Evolutionary conservation across 2,888 invertebrate species (phyloP).

Genomic region (Strigamia crassipes): DNA sequence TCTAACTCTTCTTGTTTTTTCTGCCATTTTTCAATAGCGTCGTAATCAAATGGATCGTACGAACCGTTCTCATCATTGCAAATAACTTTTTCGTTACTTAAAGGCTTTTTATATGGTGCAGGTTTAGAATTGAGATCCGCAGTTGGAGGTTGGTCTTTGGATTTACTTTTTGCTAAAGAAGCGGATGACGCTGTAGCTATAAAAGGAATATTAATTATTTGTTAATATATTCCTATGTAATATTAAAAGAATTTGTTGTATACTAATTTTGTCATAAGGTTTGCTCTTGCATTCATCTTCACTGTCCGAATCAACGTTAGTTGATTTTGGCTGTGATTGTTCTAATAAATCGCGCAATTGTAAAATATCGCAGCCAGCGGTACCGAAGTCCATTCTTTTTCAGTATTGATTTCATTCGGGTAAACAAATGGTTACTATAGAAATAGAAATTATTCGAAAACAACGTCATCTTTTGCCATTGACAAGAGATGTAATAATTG

Average conservation of each 20-base stretch:
- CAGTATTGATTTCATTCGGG: neutral
- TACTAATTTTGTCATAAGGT: constrained; percentile 15
- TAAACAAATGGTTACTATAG: constrained; percentile 14
- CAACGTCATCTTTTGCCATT: no score
- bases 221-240: neutral
- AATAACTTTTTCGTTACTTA: neutral
- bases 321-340: neutral
- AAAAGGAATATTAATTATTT: neutral
- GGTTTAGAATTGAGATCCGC: constrained; percentile 24
- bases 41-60: constrained; percentile 30
- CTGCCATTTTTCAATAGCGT: constrained; percentile 3
- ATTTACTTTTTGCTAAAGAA: neutral
- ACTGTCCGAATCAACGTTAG: neutral
- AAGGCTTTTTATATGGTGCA: neutral
- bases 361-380: neutral
- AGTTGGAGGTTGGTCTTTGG: neutral
- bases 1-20: constrained; percentile 52
- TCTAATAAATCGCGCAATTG: neutral
- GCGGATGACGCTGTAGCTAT: constrained; percentile 15
- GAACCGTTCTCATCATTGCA: neutral
- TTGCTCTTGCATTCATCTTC: neutral
- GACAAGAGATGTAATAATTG: no score
- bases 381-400: neutral
- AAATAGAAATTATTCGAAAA: neutral
- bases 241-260: neutral